phyloP scores from a whole-genome alignment of 2,888 invertebrate genomes.

The Latheticus oryzae region DNA sequence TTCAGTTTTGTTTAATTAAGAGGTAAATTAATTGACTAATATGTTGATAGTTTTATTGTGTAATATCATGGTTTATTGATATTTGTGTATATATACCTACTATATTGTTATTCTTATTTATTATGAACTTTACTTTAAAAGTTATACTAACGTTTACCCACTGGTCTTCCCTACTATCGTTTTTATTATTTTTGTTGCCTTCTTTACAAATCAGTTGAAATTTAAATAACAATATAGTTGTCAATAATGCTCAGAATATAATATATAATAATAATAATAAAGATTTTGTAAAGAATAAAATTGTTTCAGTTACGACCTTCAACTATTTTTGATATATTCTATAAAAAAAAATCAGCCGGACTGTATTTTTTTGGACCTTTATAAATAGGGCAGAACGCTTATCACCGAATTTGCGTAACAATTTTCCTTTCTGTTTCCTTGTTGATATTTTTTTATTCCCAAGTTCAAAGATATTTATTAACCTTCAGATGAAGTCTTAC shows the following conservation, averaged over 20 bases:
- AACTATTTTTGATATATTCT: too few species aligned
- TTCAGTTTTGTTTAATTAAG: slow-evolving; percentile 87
- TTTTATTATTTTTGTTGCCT: slow-evolving; percentile 22
- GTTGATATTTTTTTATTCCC: slow-evolving; percentile 13
- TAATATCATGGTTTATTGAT: slow-evolving; percentile 38
- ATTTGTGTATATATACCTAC: slow-evolving; percentile 36
- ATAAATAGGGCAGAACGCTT: slow-evolving; percentile 2
- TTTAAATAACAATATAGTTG: slow-evolving; percentile 30
- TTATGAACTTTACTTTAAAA: slow-evolving; percentile 30
- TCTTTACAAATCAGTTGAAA: slow-evolving; percentile 13
- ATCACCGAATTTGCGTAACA: slow-evolving; percentile 7
- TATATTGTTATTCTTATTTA: slow-evolving; percentile 37
- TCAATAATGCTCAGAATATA: slow-evolving; percentile 40
- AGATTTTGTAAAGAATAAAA: slow-evolving; percentile 26
- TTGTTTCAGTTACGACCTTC: slow-evolving; percentile 9
- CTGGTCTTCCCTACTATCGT: slow-evolving; percentile 29
- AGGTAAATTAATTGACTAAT: slow-evolving; percentile 2
- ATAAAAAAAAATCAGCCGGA: too few species aligned
- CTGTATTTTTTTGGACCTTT: too few species aligned
- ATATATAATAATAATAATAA: slow-evolving; percentile 32
- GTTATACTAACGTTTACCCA: slow-evolving; percentile 19
- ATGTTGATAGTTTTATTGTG: slow-evolving; percentile 30
- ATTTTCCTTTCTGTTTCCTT: slow-evolving; percentile 11
- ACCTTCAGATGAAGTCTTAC: slow-evolving; percentile 4
- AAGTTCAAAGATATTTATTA: slow-evolving; percentile 26